Evolutionary conservation across 2,797 vertebrate genomes (phyloP), one percentile per base, ranked within the genome.

Genomic region (Hoplostethus mediterraneus): DNA sequence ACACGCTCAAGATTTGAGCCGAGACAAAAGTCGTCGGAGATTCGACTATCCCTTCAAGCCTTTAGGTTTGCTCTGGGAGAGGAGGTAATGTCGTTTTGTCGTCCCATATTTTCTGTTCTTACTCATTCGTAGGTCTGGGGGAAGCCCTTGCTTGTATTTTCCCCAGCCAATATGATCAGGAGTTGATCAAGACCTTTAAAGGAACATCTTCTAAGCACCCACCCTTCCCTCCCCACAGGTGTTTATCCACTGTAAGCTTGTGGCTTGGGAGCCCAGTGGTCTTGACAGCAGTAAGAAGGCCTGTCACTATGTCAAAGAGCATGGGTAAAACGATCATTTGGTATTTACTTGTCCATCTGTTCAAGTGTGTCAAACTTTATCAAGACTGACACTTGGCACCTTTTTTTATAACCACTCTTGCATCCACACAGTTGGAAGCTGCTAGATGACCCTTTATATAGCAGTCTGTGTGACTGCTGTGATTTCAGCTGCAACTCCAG

Each of bases 201-300:
- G 10, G 40, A 42, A 42, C 40, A 42, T 42, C 40, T 9, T 2
- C 4, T 40, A 2, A 6, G 2, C 38, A 36, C 42, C 42, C 42
- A 1, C 42, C 12, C 9, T 48, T 21, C 2, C 40, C 40, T 0
- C 30, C 30, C 13, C 2, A 55, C 83, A 97, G 96, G 84, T 97
- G 9, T 97, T 92, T 0, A 75, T 97, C 51, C 95, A 95, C 80
- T 97, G 95, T 71, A 88, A 87, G 51, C 76, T 97, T 72, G 13
- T 81, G 0, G 95, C 87, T 0, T 88, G 93, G 95, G 94, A 94
- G 61, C 89, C 93, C 1, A 38, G 0, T 1, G 21, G 51, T 8
- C 51, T 93, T 10, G 85, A 89, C 21, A 13, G 2, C 0, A 82
- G 75, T 0, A 92, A 86, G 60, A 97, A 95, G 75, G 92, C 93